A percentile compares a stretch with the other conserved stretches of the same genome.
Conservation (phyloP, 2,888 invertebrate genomes). For the Luperina testacea region DNA sequence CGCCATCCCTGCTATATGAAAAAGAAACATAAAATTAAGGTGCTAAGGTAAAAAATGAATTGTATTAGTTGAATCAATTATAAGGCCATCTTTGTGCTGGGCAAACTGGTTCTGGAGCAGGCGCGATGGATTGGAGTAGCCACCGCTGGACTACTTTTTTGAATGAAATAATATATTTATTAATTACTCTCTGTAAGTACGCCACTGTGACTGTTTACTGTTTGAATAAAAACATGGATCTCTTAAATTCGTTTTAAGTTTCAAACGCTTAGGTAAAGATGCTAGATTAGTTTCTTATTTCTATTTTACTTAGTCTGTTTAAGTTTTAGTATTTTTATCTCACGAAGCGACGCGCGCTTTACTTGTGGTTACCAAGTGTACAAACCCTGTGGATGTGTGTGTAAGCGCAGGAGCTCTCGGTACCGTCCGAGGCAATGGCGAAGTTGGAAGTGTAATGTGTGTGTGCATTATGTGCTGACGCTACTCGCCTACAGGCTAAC, state of each 20-base stretch:
- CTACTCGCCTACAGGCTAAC: not conserved
- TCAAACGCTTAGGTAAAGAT: slow-evolving; percentile 8
- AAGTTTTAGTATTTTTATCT: not conserved
- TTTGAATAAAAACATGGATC: slow-evolving; percentile 65
- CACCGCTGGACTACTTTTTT: slow-evolving; percentile 65
- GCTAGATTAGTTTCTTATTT: not conserved
- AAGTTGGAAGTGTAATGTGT: not conserved
- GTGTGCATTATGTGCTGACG: not conserved
- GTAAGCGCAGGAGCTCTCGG: not conserved
- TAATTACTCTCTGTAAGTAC: slow-evolving; percentile 60
- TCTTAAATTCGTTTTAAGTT: slow-evolving; percentile 28
- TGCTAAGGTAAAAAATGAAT: slow-evolving; percentile 76
- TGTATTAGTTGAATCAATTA: slow-evolving; percentile 80
- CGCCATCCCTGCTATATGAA: slow-evolving; percentile 61
- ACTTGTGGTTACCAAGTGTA: not conserved
- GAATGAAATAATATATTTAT: slow-evolving; percentile 62
- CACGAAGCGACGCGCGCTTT: not conserved
- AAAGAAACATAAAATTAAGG: slow-evolving; percentile 71
- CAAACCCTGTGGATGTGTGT: not conserved
- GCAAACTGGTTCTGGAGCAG: slow-evolving; percentile 73
- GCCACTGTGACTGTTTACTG: slow-evolving; percentile 43
- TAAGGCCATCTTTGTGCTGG: slow-evolving; percentile 71
- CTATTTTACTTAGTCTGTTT: not conserved
- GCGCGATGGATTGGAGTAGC: slow-evolving; percentile 65
- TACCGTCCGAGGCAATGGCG: not conserved